These are phyloP conservation scores for Hemibagrus guttatus DNA, from an alignment of 2,797 vertebrate species.

Conservation along the genomic window DNA sequence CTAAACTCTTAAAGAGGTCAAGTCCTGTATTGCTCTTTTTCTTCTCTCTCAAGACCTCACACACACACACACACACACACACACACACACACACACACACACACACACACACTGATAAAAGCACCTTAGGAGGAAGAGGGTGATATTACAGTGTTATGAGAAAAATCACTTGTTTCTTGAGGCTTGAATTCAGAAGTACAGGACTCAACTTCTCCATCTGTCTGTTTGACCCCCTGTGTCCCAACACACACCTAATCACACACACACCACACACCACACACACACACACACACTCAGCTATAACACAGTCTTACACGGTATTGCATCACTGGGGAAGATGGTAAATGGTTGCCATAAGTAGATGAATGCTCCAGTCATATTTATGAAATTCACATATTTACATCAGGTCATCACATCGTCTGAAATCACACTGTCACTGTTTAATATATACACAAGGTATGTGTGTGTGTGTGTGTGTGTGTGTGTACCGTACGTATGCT, in stretches of 20 bases:
- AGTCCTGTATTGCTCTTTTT: conserved; percentile 5
- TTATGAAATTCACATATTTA: background rate
- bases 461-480: no score
- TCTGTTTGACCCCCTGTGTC: background rate
- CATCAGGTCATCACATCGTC: background rate
- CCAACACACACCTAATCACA: background rate
- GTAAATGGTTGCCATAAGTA: background rate
- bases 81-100: conserved; percentile 25
- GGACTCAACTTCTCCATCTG: background rate
- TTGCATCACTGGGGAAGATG: conserved; percentile 13
- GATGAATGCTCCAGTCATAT: background rate
- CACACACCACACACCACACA: background rate
- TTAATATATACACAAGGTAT: background rate
- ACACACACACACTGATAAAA: conserved; percentile 7
- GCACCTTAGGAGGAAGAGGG: conserved; percentile 20
- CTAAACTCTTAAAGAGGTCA: conserved; percentile 34
- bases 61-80: conserved; percentile 1
- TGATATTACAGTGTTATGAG: conserved; percentile 44
- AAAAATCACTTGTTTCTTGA: conserved; percentile 36
- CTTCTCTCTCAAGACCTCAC: background rate
- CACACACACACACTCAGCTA: background rate
- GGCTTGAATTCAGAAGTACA: conserved; percentile 33
- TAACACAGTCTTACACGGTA: conserved; percentile 7
- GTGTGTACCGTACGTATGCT: no score
- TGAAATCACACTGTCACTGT: background rate